phyloP scores from a whole-genome alignment of 2,113 vertebrate species.

The Oncorhynchus tshawytscha region DNA sequence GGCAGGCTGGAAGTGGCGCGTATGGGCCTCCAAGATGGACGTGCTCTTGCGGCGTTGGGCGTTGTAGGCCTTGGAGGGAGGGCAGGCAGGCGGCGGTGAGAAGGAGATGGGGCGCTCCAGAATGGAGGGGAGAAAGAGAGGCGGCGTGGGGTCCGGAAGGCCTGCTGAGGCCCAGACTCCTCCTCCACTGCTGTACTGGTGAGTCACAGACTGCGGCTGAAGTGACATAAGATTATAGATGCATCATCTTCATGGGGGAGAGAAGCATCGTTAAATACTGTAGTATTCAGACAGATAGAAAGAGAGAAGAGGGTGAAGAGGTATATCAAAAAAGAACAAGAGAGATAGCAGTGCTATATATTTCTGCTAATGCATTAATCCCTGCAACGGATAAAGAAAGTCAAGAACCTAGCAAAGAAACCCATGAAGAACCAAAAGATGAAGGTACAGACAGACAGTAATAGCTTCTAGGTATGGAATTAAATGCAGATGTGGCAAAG shows the following conservation, averaged over 20 bases:
- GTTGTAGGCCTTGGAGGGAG: conserved; percentile 84
- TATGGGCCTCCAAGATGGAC: conserved; percentile 95
- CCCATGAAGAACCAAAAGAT: neutral
- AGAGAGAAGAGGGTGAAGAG: conserved; percentile 33
- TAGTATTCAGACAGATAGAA: conserved; percentile 31
- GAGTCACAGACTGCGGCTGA: conserved; percentile 83
- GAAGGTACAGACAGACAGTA: neutral
- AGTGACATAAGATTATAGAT: conserved; percentile 81
- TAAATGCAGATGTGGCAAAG: neutral
- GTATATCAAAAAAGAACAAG: conserved; percentile 48
- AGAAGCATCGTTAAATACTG: conserved; percentile 65
- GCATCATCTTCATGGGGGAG: conserved; percentile 84
- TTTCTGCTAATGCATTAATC: neutral
- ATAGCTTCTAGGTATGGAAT: neutral
- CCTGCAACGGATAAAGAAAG: conserved; percentile 22
- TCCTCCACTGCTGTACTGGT: conserved; percentile 81
- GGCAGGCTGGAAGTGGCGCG: conserved; percentile 87
- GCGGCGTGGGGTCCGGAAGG: conserved; percentile 80
- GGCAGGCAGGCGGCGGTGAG: conserved; percentile 90
- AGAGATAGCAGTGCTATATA: conserved; percentile 17
- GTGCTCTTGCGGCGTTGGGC: conserved; percentile 96
- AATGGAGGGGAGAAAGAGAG: conserved; percentile 88
- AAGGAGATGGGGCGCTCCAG: conserved; percentile 93
- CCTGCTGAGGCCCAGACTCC: conserved; percentile 62
- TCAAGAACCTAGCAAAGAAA: neutral